Conservation (phyloP, 2,113 vertebrate species). For the Vulpes ferrilata region DNA sequence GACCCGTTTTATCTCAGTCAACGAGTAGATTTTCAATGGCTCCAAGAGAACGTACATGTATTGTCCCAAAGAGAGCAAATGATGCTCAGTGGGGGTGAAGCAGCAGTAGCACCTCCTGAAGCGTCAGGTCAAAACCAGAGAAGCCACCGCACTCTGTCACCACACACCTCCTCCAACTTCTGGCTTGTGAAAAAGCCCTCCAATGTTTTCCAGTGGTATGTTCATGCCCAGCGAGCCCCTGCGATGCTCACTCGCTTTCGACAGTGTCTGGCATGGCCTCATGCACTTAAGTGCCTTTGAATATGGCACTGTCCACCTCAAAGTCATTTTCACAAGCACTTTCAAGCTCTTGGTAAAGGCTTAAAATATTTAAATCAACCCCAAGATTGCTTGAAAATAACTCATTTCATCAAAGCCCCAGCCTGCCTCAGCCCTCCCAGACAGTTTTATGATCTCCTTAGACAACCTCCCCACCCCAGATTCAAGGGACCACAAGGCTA, state of each 20-base stretch:
- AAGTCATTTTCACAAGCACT: not conserved
- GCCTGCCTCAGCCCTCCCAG: not conserved
- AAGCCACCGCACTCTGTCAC: rapidly evolving
- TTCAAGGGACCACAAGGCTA: not conserved
- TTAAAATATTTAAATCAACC: not conserved
- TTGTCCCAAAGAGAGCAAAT: too few relatives aligned
- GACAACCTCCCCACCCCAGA: not conserved
- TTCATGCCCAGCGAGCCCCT: rapidly evolving
- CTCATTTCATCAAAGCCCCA: not conserved
- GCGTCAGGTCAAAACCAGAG: rapidly evolving
- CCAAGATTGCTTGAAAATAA: not conserved
- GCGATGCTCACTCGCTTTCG: not conserved
- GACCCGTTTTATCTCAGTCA: not conserved
- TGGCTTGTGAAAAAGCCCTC: not conserved
- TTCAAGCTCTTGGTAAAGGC: not conserved
- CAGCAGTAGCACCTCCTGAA: rapidly evolving
- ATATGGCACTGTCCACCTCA: rapidly evolving
- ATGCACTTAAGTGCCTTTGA: not conserved
- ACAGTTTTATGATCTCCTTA: not conserved
- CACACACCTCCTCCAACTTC: not conserved
- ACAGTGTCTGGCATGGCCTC: not conserved
- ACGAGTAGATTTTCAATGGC: not conserved
- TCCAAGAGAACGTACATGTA: not conserved
- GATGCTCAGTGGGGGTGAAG: rapidly evolving
- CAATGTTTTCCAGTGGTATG: rapidly evolving